Evolutionary conservation across 2,797 vertebrate species (phyloP).

Genomic region (Thripadectes ignobilis): DNA sequence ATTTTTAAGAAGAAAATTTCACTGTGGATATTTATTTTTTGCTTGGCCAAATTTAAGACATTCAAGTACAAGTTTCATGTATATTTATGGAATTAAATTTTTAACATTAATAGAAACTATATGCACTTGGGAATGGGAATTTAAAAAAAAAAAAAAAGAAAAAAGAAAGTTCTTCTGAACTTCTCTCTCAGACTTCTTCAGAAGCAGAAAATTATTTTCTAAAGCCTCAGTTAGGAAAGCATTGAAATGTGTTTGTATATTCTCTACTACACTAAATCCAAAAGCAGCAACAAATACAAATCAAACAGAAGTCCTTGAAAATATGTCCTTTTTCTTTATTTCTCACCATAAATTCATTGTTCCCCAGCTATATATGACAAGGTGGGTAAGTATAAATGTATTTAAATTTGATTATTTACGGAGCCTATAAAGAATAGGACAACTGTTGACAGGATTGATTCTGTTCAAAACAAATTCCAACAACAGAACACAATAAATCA

Average conservation of each 20-base stretch:
- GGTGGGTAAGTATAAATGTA: conserved; percentile 12
- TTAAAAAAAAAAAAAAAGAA: not conserved
- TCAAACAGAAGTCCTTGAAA: conserved; percentile 34
- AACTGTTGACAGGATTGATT: not conserved
- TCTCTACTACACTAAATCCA: not conserved
- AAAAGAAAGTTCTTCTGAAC: not conserved
- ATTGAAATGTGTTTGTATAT: not conserved
- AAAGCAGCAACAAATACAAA: conserved; percentile 25
- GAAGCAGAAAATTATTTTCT: not conserved
- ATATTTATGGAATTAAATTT: not conserved
- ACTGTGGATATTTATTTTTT: not conserved
- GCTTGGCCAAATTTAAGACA: not conserved
- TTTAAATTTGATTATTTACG: conserved; percentile 45
- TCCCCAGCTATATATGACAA: not conserved
- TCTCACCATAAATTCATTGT: conserved; percentile 1
- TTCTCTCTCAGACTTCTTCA: not conserved
- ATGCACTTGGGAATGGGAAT: not conserved
- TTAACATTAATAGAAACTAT: not conserved
- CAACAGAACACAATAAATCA: not conserved
- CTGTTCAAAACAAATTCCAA: conserved; percentile 4
- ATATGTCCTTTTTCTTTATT: conserved; percentile 13
- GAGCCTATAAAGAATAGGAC: not conserved
- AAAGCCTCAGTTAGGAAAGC: not conserved
- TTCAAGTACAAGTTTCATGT: not conserved
- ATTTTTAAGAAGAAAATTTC: not conserved